Evolutionary conservation across 2,797 vertebrate genomes (phyloP).

Genomic region (Cynodonichthys magdalenae): DNA sequence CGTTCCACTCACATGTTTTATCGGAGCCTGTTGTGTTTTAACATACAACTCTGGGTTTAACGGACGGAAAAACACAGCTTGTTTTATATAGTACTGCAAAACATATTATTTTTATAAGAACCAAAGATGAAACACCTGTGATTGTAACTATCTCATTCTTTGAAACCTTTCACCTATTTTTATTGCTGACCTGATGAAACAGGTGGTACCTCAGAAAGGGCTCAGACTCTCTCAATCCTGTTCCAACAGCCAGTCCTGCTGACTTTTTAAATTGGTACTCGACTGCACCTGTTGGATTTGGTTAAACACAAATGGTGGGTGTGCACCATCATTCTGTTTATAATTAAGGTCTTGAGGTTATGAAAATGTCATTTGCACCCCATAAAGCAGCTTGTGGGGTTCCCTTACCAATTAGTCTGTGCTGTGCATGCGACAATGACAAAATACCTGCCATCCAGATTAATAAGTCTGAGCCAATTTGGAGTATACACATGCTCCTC

Average conservation of each 20-base stretch:
- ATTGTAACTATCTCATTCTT: not conserved
- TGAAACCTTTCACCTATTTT: slow-evolving; percentile 1
- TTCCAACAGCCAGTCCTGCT: slow-evolving; percentile 48
- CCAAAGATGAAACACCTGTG: not conserved
- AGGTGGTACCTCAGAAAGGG: not conserved
- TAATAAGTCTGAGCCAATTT: slow-evolving; percentile 82
- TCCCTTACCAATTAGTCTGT: slow-evolving; percentile 86
- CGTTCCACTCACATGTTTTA: slow-evolving; percentile 34
- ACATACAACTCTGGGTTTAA: not conserved
- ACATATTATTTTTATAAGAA: not conserved
- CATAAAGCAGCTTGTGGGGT: slow-evolving; percentile 76
- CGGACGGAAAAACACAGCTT: not conserved
- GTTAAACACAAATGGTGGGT: slow-evolving; percentile 54
- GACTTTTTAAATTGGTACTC: slow-evolving; percentile 70
- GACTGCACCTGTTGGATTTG: slow-evolving; percentile 60
- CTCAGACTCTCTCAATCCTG: slow-evolving; percentile 15
- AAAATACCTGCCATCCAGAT: slow-evolving; percentile 78
- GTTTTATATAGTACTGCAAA: not conserved
- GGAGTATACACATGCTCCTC: slow-evolving; percentile 80
- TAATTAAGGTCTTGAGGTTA: slow-evolving; percentile 88
- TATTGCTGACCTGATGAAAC: slow-evolving; percentile 23
- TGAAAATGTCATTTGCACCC: slow-evolving; percentile 87
- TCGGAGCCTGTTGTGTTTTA: not conserved
- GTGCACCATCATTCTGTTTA: slow-evolving; percentile 78
- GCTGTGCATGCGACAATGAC: slow-evolving; percentile 83